phyloP scores from a whole-genome alignment of 2,797 vertebrate species.

The Anolis apletophallus region DNA sequence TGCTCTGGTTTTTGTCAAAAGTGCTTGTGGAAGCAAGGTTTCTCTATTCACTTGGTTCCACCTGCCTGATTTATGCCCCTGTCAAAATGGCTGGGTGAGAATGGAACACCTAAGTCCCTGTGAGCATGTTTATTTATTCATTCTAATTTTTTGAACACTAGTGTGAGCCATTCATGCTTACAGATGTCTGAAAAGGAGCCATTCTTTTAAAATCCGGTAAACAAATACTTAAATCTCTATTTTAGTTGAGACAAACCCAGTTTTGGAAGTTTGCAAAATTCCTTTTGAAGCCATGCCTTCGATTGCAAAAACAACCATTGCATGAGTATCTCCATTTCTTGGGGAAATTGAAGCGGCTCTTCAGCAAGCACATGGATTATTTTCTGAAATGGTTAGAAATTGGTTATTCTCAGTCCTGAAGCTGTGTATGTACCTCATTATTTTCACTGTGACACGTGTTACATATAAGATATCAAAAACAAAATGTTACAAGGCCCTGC shows the following conservation, averaged over 20 bases:
- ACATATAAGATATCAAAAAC: background rate
- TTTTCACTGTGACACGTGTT: conserved; percentile 5
- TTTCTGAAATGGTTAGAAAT: background rate
- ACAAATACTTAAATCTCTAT: background rate
- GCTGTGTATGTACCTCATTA: background rate
- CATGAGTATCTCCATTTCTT: background rate
- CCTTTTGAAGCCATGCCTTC: conserved; percentile 5
- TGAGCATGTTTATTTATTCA: background rate
- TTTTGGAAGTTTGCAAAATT: background rate
- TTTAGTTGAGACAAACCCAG: conserved; percentile 24
- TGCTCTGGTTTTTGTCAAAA: background rate
- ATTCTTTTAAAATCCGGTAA: background rate
- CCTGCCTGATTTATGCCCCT: conserved; percentile 29
- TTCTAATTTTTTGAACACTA: conserved; percentile 2
- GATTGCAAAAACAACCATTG: background rate
- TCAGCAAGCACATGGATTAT: background rate
- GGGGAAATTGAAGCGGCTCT: background rate
- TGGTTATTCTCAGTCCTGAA: background rate
- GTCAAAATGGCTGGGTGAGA: background rate
- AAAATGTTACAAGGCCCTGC: background rate
- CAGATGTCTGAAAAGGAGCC: background rate
- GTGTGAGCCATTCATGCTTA: background rate
- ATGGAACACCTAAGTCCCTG: conserved; percentile 4
- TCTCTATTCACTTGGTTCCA: conserved; percentile 12
- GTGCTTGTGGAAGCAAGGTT: conserved; percentile 12